Percentiles rank a stretch among this genome's conserved stretches.
Conservation (phyloP, 2,888 invertebrate genomes). For the Mycalesis mineus region DNA sequence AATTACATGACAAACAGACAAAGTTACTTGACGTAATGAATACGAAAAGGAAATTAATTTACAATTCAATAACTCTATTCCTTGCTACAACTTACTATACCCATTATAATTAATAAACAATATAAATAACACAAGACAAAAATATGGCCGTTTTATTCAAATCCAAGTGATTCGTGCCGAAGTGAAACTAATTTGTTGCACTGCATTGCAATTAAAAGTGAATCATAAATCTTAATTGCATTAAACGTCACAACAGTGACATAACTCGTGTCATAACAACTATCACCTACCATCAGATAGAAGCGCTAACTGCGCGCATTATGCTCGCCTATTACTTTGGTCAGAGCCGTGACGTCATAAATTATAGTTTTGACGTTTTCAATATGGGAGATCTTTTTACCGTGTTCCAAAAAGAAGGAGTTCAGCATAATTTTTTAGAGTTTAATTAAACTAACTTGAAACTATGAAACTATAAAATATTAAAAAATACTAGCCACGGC, state of each 20-base stretch:
- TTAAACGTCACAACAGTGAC: background rate
- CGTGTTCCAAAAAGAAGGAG: no score
- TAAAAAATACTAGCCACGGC: no score
- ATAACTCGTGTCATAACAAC: background rate
- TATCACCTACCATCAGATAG: slow-evolving; percentile 1
- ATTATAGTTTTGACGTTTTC: background rate
- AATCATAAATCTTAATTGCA: slow-evolving; percentile 1
- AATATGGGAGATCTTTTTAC: background rate
- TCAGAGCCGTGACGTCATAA: background rate
- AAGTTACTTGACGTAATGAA: no score
- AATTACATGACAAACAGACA: no score
- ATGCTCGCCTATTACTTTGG: background rate
- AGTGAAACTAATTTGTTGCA: background rate
- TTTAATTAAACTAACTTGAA: no score
- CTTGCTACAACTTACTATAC: no score
- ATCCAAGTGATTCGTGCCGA: background rate
- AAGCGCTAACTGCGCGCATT: background rate
- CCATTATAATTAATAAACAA: no score
- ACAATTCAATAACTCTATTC: no score
- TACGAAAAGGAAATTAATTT: no score
- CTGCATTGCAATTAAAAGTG: background rate
- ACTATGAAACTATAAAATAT: no score
- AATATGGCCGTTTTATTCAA: slow-evolving; percentile 7
- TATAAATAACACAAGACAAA: background rate
- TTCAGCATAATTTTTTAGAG: no score